phyloP scores from a whole-genome alignment of 53 echinoderm and acorn worm species.

The Zoroaster sp. region DNA sequence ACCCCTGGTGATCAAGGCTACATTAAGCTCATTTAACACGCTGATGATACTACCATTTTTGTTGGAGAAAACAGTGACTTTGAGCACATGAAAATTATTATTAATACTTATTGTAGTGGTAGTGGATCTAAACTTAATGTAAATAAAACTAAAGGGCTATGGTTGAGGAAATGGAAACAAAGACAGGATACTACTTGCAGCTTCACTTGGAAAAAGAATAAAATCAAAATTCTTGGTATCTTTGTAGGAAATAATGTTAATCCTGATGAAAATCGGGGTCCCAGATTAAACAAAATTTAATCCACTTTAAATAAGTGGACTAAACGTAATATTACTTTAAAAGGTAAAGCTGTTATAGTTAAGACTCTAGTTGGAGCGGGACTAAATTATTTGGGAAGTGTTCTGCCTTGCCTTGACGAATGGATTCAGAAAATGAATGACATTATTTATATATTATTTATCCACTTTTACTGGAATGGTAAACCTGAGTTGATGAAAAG shows the following conservation, averaged over 20 bases:
- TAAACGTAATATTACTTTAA: no score
- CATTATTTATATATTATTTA: no score
- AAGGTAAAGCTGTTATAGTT: no score
- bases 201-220: background rate
- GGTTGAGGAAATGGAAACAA: background rate
- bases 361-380: no score
- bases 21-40: background rate
- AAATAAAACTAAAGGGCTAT: background rate
- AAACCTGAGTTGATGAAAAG: no score
- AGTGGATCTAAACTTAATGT: background rate
- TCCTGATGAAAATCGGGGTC: no score
- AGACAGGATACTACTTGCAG: background rate
- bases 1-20: background rate
- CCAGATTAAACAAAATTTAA: background rate
- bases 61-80: background rate
- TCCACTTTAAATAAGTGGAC: background rate
- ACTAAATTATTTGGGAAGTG: no score
- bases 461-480: no score
- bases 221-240: background rate
- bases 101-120: background rate
- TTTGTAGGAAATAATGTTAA: no score
- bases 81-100: background rate
- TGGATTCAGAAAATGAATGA: no score
- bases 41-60: background rate
- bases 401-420: no score